Base-by-base conservation (phyloP, 2,888 invertebrate species). In the Stenichneumon culpator region DNA sequence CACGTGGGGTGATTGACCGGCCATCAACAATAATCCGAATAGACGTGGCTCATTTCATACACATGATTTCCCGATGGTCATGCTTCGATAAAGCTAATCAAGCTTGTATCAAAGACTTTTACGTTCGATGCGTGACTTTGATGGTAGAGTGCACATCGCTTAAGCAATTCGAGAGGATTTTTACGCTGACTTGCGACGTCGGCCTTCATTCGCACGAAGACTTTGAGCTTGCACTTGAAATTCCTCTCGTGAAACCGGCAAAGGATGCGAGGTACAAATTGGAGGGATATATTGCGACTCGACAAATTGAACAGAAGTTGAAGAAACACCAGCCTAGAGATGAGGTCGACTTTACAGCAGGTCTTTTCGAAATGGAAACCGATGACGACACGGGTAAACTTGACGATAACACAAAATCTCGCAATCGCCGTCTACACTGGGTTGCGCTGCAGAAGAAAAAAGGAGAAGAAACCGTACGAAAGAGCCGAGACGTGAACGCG, bases 31-130 rank as follows among this genome's bases (percentile, higher is more conserved):
- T 75, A 3, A 44, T 83, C 0, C 50, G 86, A 36, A 65, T 86
- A 14, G 84, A 86, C 50, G 84, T 86, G 6, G 79, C 84, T 5
- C 84, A 84, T 54, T 22, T 84, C 3, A 84, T 79, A 0, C 79
- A 86, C 36, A 57, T 79, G 25, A 50, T 86, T 16, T 70, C 72
- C 19, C 32, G 82, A 7, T 84, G 83, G 86, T 25, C 73, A 54
- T 80, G 73, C 57, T 73, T 73, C 25, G 69, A 78, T 11, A 65
- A 25, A 3, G 36, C 73, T 0, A 63, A 68, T 39, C 77, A 81
- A 50, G 2, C 11, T 9, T 36, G 19, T 3, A 50, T 86, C 9
- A 73, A 74, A 52, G 75, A 84, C 16, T 86, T 86, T 22, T 86
- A n/a, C 22, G 19, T 84, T 47, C 63, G 83, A 6, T 86, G 86